Percentiles rank a stretch among this genome's conserved stretches.
These are phyloP conservation scores for Oreocharis arfaki DNA, from an alignment of 2,113 vertebrate species.

Conservation along the genomic window DNA sequence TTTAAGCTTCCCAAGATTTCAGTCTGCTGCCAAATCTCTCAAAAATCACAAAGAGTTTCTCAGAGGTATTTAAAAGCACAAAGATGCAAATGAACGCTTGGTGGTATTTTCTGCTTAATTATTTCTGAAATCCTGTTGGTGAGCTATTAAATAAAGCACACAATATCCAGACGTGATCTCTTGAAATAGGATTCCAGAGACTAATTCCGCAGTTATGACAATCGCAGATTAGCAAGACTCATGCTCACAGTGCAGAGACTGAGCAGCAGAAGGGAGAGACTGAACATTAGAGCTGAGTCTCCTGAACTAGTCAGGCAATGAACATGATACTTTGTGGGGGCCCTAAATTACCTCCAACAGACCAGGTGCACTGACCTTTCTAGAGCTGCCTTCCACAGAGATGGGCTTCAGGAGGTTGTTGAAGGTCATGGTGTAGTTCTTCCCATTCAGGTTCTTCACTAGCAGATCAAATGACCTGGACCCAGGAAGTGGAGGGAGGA, in stretches of 20 bases:
- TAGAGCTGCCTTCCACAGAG: constrained; percentile 84
- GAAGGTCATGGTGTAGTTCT: constrained; percentile 91
- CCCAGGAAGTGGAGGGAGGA: background rate
- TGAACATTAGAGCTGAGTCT: background rate
- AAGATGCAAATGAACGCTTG: background rate
- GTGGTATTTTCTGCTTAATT: background rate
- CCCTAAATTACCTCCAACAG: background rate
- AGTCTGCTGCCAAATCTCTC: background rate
- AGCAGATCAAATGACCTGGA: constrained; percentile 87
- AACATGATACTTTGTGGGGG: background rate
- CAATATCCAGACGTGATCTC: background rate
- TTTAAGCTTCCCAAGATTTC: background rate
- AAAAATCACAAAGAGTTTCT: background rate
- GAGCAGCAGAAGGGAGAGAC: background rate
- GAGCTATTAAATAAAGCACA: background rate
- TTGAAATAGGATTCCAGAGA: background rate
- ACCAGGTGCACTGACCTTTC: constrained; percentile 77
- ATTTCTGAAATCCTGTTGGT: background rate
- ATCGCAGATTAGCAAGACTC: background rate
- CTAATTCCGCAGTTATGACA: background rate
- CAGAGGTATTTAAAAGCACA: background rate
- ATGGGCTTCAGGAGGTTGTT: constrained; percentile 89
- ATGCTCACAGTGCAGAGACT: background rate
- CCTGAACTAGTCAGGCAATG: background rate
- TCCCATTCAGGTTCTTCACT: constrained; percentile 90